These are phyloP conservation scores for Mayetiola destructor DNA, from an alignment of 2,888 invertebrate genomes.

Conservation along the genomic window DNA sequence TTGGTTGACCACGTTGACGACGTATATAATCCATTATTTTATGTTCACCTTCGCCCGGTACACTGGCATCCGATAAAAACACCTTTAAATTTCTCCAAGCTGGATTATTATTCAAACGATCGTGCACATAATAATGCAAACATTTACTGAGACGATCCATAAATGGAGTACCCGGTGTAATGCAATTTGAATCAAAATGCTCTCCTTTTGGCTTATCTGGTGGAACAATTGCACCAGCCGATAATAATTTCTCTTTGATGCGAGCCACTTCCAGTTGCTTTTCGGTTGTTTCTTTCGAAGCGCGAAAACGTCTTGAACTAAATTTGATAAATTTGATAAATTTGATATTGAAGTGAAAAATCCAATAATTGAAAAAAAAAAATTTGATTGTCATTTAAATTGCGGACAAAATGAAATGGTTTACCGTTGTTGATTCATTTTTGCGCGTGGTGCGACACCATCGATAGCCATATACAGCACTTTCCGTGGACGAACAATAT, in stretches of 20 bases:
- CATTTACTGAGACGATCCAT: constrained; percentile 81
- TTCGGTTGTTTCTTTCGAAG: constrained; percentile 86
- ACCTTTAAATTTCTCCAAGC: constrained; percentile 91
- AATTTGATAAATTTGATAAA: not conserved
- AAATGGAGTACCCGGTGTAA: constrained; percentile 98
- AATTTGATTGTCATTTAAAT: not conserved
- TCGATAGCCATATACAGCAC: constrained; percentile 98
- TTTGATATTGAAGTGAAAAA: not conserved
- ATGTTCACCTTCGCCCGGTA: constrained; percentile 96
- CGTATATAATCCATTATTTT: constrained; percentile 99
- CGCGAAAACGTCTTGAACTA: constrained; percentile 85
- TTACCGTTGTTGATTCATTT: constrained; percentile 91
- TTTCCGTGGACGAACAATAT: constrained; percentile 83
- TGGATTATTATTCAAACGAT: constrained; percentile 69
- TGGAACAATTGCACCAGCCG: constrained; percentile 61
- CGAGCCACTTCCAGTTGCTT: constrained; percentile 74
- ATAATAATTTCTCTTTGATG: constrained; percentile 55
- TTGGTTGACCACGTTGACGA: constrained; percentile 83
- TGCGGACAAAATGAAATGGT: not conserved
- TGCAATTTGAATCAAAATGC: constrained; percentile 98
- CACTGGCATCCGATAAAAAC: constrained; percentile 97
- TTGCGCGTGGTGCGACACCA: constrained; percentile 96
- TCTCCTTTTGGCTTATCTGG: constrained; percentile 80
- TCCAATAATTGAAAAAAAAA: not conserved
- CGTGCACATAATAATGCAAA: constrained; percentile 41